A percentile compares a stretch with the other conserved stretches of the same genome.
phyloP scores from a whole-genome alignment of 2,797 vertebrate genomes.

The Todus mexicanus region DNA sequence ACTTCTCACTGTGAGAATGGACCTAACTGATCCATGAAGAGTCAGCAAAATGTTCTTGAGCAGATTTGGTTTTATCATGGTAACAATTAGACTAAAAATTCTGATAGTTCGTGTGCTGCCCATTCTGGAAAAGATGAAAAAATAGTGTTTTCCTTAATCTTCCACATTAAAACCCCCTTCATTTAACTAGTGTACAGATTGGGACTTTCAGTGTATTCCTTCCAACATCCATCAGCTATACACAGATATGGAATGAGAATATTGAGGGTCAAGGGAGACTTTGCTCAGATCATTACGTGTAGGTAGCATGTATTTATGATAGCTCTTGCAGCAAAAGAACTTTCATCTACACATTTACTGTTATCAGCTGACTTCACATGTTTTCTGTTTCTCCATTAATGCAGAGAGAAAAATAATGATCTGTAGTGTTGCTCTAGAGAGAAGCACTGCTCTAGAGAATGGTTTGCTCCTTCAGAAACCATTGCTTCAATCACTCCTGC shows the following conservation, averaged over 20 bases:
- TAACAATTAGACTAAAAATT: neutral
- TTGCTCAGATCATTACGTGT: neutral
- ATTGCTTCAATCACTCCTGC: neutral
- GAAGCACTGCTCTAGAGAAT: neutral
- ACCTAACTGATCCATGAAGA: neutral
- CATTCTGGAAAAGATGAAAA: neutral
- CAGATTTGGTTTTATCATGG: neutral
- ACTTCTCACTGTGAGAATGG: neutral
- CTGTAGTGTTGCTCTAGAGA: neutral
- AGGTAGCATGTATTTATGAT: neutral
- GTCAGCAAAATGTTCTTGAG: neutral
- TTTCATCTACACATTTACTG: neutral
- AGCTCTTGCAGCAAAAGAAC: neutral
- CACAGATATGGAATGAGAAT: neutral
- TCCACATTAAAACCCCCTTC: neutral
- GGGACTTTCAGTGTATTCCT: neutral
- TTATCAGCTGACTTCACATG: neutral
- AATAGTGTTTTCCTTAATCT: neutral
- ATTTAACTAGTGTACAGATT: neutral
- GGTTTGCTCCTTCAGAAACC: constrained; percentile 22
- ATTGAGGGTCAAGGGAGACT: neutral
- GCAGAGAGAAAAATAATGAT: neutral
- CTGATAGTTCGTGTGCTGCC: neutral
- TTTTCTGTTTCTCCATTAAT: constrained; percentile 30
- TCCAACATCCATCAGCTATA: neutral